Evolutionary conservation across 2,888 invertebrate genomes (phyloP), one percentile per base, ranked within the genome.

Genomic region (Thera britannica): DNA sequence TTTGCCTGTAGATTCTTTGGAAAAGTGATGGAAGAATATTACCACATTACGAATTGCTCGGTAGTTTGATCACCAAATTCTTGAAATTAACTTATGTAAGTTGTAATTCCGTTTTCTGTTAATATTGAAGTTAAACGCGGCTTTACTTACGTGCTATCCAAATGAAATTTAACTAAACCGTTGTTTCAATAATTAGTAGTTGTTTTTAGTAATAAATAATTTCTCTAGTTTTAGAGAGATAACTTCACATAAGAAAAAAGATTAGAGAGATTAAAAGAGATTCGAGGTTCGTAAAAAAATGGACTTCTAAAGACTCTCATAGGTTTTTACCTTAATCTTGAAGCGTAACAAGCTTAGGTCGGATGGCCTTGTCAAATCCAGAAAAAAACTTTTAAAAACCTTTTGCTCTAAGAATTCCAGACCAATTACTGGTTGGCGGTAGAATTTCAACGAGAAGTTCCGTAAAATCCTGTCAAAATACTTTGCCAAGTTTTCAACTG

Each of bases 401-500:
- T 35, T 52, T 57, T 12, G 34, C 56, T 62, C 7, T 62, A 62
- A 23, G 49, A 68, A 58, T 62, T 62, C 34, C n/a, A 59, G 56
- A 57, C 57, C 69, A 66, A 70, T 66, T 70, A 69, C 65, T 62
- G 61, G 61, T 55, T 55, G 46, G 46, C 57, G 65, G 55, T 65
- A 54, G 62, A 62, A 44, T 58, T 65, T 48, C 54, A 56, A 48
- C 56, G 58, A 6, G 23, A 59, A 70, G 44, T 70, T 71, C 70
- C 63, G 63, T 60, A 67, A 72, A 65, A 64, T 38, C 65, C 70
- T 72, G 71, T 73, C 74, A 72, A 73, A 70, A 74, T 68, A 57
- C 71, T 60, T 70, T 73, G 71, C 65, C 71, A 73, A 73, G 64
- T 73, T 67, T 58, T 49, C 55, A 66, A 65, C 59, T 52, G 58